phyloP scores from a whole-genome alignment of 30 jellyfish, hydroid and myxozoan species.

The Haliclystus octoradiatus region DNA sequence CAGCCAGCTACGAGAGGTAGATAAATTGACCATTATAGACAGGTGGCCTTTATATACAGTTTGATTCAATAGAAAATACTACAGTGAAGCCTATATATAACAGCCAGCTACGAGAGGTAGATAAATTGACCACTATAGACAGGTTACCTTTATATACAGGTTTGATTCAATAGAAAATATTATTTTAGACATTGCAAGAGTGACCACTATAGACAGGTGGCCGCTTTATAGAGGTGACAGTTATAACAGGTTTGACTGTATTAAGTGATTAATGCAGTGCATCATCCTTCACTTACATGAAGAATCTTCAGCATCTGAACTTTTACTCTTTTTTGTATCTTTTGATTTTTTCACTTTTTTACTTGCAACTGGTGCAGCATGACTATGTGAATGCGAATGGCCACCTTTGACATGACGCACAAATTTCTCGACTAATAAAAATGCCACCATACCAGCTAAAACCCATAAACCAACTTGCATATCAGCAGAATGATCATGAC shows the following conservation, averaged over 20 bases:
- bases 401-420: constrained; percentile 94
- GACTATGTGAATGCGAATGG: constrained; percentile 70
- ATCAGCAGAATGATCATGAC: constrained; percentile 88
- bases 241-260: not conserved
- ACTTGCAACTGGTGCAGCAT: constrained; percentile 8
- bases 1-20: too few relatives aligned
- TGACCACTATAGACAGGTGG: not conserved
- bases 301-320: constrained; percentile 3
- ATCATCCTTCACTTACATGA: not conserved
- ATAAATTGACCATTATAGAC: too few relatives aligned
- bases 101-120: too few relatives aligned
- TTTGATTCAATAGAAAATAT: not conserved
- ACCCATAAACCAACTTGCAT: constrained; percentile 95
- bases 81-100: too few relatives aligned
- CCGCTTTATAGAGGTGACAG: not conserved
- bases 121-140: not conserved
- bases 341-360: constrained; percentile 14
- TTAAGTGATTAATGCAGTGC: too few relatives aligned
- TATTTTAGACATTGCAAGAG: too few relatives aligned
- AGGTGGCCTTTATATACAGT: too few relatives aligned
- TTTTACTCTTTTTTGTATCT: constrained; percentile 29
- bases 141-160: not conserved
- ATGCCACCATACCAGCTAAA: constrained; percentile 79
- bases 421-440: constrained; percentile 78
- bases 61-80: too few relatives aligned